Percentiles rank a stretch among this genome's conserved stretches.
Conservation (phyloP, 1,140 invertebrate genomes). For the Achatina immaculata region DNA sequence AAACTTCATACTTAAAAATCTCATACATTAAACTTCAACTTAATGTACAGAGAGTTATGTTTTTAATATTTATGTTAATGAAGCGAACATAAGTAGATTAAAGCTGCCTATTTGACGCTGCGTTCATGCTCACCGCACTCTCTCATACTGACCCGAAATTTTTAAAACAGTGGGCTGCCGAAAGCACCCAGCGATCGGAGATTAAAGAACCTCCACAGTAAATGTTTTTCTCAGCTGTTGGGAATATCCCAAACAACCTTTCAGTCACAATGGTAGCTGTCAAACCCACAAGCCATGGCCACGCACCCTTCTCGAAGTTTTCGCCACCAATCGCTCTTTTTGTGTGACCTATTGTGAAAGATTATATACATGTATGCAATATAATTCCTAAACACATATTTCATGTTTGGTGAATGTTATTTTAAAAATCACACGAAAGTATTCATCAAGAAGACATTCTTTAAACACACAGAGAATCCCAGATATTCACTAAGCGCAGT, state of each 20-base stretch:
- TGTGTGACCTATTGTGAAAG: conserved; percentile 34
- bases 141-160: conserved; percentile 43
- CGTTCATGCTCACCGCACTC: background rate
- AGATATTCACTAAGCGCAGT: too few relatives aligned
- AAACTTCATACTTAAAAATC: background rate
- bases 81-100: background rate
- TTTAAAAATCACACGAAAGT: too few relatives aligned
- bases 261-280: conserved; percentile 56
- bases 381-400: too few relatives aligned
- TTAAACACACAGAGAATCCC: too few relatives aligned
- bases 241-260: conserved; percentile 53
- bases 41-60: background rate
- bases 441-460: too few relatives aligned
- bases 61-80: background rate
- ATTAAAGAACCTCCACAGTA: conserved; percentile 89
- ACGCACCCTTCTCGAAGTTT: conserved; percentile 44
- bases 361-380: too few relatives aligned
- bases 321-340: conserved; percentile 59
- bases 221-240: conserved; percentile 70
- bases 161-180: conserved; percentile 85
- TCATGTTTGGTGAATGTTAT: too few relatives aligned
- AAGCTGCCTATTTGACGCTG: background rate
- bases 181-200: conserved; percentile 83
- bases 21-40: background rate
- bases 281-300: conserved; percentile 63